Evolutionary conservation across 2,888 invertebrate species (phyloP).

Genomic region (Heterodera filipjevi): DNA sequence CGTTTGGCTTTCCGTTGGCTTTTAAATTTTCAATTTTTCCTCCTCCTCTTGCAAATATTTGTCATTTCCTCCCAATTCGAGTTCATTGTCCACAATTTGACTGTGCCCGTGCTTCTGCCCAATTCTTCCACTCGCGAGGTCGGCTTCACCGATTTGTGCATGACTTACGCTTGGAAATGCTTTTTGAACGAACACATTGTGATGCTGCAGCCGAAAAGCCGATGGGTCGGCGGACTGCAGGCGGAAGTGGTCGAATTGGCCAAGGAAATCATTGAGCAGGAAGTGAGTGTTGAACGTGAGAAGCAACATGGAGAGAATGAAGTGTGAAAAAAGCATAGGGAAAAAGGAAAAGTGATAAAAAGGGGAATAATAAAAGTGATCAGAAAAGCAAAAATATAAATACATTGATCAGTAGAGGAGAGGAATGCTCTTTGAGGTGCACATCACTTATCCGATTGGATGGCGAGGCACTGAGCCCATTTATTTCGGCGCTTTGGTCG

Average conservation of each 20-base stretch:
- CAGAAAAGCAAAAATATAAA: no score
- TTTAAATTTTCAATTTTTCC: no score
- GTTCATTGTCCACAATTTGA: slow-evolving; percentile 60
- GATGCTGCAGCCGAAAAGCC: slow-evolving; percentile 68
- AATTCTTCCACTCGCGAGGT: slow-evolving; percentile 67
- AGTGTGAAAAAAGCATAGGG: background rate
- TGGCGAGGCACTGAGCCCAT: slow-evolving; percentile 65
- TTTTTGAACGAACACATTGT: slow-evolving; percentile 62
- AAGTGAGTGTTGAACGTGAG: slow-evolving; percentile 42
- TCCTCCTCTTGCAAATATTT: no score
- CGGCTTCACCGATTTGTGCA: slow-evolving; percentile 83
- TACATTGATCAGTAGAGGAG: no score
- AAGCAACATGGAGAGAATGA: background rate
- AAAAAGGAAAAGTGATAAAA: background rate
- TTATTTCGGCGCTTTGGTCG: slow-evolving; percentile 63
- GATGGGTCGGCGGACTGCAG: slow-evolving; percentile 60
- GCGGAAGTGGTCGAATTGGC: slow-evolving; percentile 57
- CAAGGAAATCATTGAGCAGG: slow-evolving; percentile 58
- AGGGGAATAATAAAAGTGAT: no score
- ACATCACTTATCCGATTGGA: slow-evolving; percentile 64
- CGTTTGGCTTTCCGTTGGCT: no score
- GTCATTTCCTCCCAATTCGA: slow-evolving; percentile 31
- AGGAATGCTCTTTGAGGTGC: slow-evolving; percentile 46
- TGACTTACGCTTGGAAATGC: slow-evolving; percentile 64
- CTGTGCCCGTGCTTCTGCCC: slow-evolving; percentile 51